These are phyloP conservation scores for Onychostoma macrolepis DNA, from an alignment of 2,113 vertebrate species.

Conservation along the genomic window DNA sequence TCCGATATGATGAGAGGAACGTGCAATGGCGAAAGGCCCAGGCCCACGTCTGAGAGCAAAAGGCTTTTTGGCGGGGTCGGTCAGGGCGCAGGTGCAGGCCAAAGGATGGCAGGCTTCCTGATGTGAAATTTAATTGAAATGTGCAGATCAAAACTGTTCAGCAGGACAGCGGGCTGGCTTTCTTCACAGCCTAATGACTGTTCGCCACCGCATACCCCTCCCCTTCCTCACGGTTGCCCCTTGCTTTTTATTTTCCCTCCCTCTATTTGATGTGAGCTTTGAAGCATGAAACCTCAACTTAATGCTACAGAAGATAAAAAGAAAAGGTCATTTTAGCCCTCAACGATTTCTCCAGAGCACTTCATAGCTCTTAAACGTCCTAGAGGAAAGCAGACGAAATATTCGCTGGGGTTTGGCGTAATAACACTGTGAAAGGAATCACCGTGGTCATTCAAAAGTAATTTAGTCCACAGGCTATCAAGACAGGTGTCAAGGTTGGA, in stretches of 20 bases:
- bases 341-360: slow-evolving; percentile 70
- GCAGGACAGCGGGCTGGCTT: slow-evolving; percentile 66
- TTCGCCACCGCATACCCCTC: slow-evolving; percentile 65
- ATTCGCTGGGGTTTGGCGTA: slow-evolving; percentile 24
- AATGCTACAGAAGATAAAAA: slow-evolving; percentile 44
- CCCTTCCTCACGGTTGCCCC: background rate
- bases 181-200: slow-evolving; percentile 71
- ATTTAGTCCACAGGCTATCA: slow-evolving; percentile 55
- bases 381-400: background rate
- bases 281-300: slow-evolving; percentile 48
- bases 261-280: slow-evolving; percentile 37
- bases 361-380: slow-evolving; percentile 55
- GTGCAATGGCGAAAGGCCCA: background rate
- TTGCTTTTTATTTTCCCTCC: slow-evolving; percentile 22
- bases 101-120: slow-evolving; percentile 74
- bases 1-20: slow-evolving; percentile 18
- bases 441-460: slow-evolving; percentile 56
- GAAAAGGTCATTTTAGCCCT: slow-evolving; percentile 73
- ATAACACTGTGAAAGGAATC: slow-evolving; percentile 44
- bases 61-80: slow-evolving; percentile 42
- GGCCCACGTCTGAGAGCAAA: slow-evolving; percentile 20
- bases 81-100: slow-evolving; percentile 71
- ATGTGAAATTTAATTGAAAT: slow-evolving; percentile 81
- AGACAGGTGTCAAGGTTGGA: slow-evolving; percentile 41
- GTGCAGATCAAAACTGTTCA: slow-evolving; percentile 77